Evolutionary conservation across 2,797 vertebrate genomes (phyloP).

Genomic region (Rhyacichthys aspro): DNA sequence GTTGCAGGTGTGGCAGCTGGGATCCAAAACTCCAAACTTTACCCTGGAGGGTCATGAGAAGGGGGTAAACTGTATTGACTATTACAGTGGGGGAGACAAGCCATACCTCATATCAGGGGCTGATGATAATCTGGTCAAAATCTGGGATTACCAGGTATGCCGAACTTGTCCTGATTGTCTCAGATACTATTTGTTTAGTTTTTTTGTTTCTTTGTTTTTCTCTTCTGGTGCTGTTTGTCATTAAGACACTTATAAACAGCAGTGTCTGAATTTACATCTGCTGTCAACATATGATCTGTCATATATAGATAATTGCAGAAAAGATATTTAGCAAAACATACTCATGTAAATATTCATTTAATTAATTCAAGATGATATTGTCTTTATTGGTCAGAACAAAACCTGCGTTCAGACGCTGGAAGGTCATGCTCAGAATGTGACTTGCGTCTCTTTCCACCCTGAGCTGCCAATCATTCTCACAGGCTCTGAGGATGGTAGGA

Average conservation of each 20-base stretch:
- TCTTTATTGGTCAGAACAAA: conserved; percentile 83
- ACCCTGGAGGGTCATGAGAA: conserved; percentile 95
- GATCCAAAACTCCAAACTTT: conserved; percentile 92
- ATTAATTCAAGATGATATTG: neutral
- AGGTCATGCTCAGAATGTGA: conserved; percentile 94
- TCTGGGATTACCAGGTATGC: conserved; percentile 97
- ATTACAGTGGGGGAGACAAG: conserved; percentile 96
- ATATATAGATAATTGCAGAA: too few species aligned
- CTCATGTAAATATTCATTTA: too few species aligned
- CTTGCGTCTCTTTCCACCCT: conserved; percentile 92
- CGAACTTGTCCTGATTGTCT: neutral
- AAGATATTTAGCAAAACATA: too few species aligned
- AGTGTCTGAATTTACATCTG: too few species aligned
- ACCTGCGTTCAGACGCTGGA: conserved; percentile 94
- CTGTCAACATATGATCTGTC: too few species aligned
- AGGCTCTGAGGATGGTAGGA: conserved; percentile 91
- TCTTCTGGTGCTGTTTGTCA: too few species aligned
- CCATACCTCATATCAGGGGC: conserved; percentile 95
- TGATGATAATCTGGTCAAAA: conserved; percentile 93
- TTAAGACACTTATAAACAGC: too few species aligned
- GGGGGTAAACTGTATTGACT: conserved; percentile 95
- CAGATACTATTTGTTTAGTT: too few species aligned
- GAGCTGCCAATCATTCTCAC: conserved; percentile 94
- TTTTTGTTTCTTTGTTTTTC: too few species aligned
- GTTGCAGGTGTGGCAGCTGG: conserved; percentile 92